Evolutionary conservation across 2,797 vertebrate genomes (phyloP).

Genomic region (Spinibarbus caldwelli): DNA sequence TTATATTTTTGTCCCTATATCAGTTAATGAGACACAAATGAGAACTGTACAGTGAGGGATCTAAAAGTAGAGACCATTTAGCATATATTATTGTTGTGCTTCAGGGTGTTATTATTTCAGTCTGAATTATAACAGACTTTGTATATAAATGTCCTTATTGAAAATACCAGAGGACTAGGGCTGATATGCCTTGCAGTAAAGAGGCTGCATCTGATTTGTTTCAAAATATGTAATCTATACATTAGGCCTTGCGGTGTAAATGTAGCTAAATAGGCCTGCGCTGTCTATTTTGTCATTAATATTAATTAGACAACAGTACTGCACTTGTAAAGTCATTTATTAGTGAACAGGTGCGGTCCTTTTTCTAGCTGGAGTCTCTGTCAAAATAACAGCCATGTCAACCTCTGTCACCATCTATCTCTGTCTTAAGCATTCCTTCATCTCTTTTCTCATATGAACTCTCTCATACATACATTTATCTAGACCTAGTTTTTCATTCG

Average conservation of each 20-base stretch:
- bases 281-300: neutral
- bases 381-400: neutral
- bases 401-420: neutral
- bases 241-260: neutral
- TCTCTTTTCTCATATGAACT: conserved; percentile 1
- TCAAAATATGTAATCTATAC: neutral
- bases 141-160: neutral
- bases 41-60: neutral
- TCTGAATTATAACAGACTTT: neutral
- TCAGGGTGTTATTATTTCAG: neutral
- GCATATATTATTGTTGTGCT: neutral
- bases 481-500: neutral
- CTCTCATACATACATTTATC: neutral
- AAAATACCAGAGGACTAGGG: neutral
- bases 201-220: neutral
- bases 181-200: neutral
- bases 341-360: neutral
- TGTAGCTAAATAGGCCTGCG: neutral
- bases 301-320: neutral
- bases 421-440: neutral
- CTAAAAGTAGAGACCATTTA: neutral
- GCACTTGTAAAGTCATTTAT: neutral
- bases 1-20: neutral
- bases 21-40: neutral
- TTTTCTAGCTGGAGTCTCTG: no score